Conservation (phyloP, 2,113 vertebrate species). For the Marcusenius ussheri region DNA sequence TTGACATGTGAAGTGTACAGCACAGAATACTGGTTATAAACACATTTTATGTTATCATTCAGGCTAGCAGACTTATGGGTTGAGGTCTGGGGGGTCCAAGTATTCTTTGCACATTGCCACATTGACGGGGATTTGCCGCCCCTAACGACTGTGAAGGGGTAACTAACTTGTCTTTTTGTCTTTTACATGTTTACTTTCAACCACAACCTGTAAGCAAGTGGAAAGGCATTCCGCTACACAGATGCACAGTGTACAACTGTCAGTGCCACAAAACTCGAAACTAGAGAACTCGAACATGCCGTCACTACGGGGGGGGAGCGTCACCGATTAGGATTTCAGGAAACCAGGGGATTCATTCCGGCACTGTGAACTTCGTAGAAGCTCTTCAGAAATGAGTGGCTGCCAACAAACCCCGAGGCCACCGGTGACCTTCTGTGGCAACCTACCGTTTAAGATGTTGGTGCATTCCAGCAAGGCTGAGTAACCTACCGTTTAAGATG, state of each 20-base stretch:
- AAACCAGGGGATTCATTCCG: background rate
- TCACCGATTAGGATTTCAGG: background rate
- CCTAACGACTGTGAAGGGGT: background rate
- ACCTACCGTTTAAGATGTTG: slow-evolving; percentile 48
- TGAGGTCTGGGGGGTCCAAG: background rate
- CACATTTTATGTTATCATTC: background rate
- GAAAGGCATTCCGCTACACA: background rate
- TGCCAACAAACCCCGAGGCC: background rate
- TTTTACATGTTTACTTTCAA: background rate
- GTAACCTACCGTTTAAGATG: no score
- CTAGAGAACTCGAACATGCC: no score
- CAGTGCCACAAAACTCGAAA: no score
- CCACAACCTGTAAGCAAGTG: background rate
- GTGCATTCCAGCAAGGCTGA: no score
- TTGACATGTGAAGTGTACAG: background rate
- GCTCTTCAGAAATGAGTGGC: background rate
- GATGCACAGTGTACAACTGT: background rate
- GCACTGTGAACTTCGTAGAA: background rate
- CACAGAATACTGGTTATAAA: background rate
- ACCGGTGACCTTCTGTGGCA: background rate
- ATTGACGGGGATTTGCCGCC: background rate
- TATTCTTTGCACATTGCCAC: background rate
- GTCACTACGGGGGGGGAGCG: background rate
- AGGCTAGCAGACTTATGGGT: background rate
- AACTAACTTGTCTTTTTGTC: background rate